A percentile compares a stretch with the other conserved stretches of the same genome.
Evolutionary conservation across 2,888 invertebrate genomes (phyloP).

Genomic region (Zygothrica quintamaculata): DNA sequence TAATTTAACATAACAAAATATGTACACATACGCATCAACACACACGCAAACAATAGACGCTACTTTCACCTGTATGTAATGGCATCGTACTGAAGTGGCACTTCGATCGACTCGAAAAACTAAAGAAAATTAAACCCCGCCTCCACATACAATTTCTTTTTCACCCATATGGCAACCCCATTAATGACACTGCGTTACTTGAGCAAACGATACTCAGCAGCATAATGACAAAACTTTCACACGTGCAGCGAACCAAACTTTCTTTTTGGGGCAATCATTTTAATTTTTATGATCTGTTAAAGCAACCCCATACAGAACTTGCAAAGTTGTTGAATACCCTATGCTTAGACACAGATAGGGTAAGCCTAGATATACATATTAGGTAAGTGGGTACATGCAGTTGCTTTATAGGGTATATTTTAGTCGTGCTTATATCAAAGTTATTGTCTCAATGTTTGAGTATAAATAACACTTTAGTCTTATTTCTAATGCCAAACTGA

Average conservation of each 20-base stretch:
- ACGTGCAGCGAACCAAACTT: constrained; percentile 56
- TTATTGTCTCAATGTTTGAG: constrained; percentile 24
- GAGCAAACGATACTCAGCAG: constrained; percentile 54
- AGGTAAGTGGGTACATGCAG: too few species aligned
- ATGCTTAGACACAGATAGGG: neutral
- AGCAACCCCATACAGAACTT: too few species aligned
- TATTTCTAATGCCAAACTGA: constrained; percentile 72
- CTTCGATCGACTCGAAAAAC: constrained; percentile 31
- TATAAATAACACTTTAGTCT: constrained; percentile 75
- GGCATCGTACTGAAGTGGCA: constrained; percentile 26
- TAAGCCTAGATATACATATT: too few species aligned
- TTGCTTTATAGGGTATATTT: constrained; percentile 7
- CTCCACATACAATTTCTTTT: constrained; percentile 11
- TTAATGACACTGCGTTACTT: constrained; percentile 63
- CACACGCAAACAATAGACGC: neutral
- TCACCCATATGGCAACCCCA: constrained; percentile 38
- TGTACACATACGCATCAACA: too few species aligned
- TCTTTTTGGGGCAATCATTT: constrained; percentile 75
- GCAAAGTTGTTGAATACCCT: constrained; percentile 25
- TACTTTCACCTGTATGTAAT: too few species aligned
- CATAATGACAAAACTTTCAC: constrained; percentile 74
- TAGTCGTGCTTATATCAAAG: constrained; percentile 6
- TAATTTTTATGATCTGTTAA: constrained; percentile 74
- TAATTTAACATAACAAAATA: neutral
- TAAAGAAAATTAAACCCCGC: constrained; percentile 21